These are phyloP conservation scores for Pomatostomus ruficeps DNA, from an alignment of 2,113 vertebrate genomes.

Conservation along the genomic window DNA sequence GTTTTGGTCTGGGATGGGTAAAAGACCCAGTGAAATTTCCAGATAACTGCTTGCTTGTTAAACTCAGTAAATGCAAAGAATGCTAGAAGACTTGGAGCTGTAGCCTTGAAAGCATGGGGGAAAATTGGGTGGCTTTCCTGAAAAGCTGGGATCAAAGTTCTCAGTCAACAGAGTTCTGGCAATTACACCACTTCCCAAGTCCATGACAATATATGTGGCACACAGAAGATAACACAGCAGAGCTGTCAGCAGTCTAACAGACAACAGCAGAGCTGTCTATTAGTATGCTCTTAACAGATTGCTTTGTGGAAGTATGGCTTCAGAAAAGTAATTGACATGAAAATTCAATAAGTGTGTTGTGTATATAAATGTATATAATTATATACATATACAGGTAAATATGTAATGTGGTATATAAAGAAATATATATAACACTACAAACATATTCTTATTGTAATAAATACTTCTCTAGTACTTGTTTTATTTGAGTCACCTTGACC, in stretches of 20 bases:
- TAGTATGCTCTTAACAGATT: not conserved
- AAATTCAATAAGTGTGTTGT: not conserved
- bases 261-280: not conserved
- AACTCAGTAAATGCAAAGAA: not conserved
- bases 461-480: not conserved
- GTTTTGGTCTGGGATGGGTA: not conserved
- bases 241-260: not conserved
- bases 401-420: fast-evolving
- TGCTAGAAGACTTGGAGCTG: not conserved
- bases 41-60: not conserved
- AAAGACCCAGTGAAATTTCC: not conserved
- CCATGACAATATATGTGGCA: not conserved
- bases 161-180: not conserved
- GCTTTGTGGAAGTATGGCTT: not conserved
- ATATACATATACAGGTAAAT: not conserved
- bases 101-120: not conserved
- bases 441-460: not conserved
- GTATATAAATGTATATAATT: not conserved
- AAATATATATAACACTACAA: not conserved
- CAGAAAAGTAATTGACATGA: not conserved
- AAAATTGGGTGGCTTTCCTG: not conserved
- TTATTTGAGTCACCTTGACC: not conserved
- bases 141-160: not conserved
- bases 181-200: not conserved
- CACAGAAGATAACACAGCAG: not conserved